Evolutionary conservation across 2,888 invertebrate species (phyloP).

Genomic region (Pterobdella sp.): DNA sequence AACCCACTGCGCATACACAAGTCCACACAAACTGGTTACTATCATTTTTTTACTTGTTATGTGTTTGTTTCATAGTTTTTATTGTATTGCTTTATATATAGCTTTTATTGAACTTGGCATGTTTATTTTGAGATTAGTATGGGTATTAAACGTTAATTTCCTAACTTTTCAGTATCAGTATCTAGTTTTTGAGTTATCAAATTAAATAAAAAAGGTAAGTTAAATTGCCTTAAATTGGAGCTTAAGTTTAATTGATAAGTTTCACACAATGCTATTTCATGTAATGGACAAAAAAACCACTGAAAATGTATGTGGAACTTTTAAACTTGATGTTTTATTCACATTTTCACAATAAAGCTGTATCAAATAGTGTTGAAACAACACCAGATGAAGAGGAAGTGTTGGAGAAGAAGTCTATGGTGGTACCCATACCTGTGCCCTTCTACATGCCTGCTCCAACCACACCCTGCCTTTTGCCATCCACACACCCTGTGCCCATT

Average conservation of each 20-base stretch:
- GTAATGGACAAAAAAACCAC: too few species aligned
- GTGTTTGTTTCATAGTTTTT: neutral
- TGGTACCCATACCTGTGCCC: conserved; percentile 28
- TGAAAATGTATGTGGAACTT: too few species aligned
- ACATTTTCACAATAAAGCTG: too few species aligned
- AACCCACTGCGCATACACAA: conserved; percentile 26
- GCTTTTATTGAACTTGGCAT: neutral
- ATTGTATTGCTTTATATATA: neutral
- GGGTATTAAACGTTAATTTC: too few species aligned
- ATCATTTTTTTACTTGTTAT: neutral
- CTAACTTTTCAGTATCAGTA: neutral
- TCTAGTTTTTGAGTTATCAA: too few species aligned
- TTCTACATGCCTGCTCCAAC: conserved; percentile 24
- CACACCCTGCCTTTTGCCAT: conserved; percentile 21
- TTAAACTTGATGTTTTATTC: too few species aligned
- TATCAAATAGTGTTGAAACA: too few species aligned
- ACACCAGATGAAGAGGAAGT: conserved; percentile 19
- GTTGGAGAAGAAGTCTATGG: conserved; percentile 24
- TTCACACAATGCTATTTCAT: too few species aligned
- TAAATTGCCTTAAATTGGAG: too few species aligned
- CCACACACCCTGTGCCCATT: conserved; percentile 22
- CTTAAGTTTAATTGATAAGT: too few species aligned
- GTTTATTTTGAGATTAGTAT: neutral
- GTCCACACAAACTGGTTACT: conserved; percentile 27
- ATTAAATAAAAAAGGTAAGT: too few species aligned